These are phyloP conservation scores for Rallus crepitans DNA, from an alignment of 2,797 vertebrate genomes.

Conservation along the genomic window DNA sequence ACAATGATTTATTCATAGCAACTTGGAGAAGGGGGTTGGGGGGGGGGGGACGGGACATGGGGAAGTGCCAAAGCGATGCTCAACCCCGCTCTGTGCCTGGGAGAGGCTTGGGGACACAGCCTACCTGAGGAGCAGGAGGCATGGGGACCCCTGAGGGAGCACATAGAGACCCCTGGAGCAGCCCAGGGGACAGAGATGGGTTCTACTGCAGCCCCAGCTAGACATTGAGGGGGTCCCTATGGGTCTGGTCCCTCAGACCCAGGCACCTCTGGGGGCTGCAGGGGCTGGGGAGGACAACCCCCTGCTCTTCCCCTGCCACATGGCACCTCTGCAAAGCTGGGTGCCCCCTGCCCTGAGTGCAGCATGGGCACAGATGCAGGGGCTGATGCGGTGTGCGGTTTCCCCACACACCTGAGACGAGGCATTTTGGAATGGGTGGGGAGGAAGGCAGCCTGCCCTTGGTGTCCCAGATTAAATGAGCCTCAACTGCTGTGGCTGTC, in stretches of 20 bases:
- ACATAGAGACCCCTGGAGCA: background rate
- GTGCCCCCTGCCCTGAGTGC: background rate
- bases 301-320: background rate
- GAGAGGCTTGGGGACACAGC: background rate
- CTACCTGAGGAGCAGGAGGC: background rate
- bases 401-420: fast-evolving
- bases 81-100: background rate
- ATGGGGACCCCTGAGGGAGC: background rate
- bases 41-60: background rate
- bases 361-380: background rate
- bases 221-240: fast-evolving
- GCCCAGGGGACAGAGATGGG: background rate
- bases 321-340: background rate
- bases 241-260: background rate
- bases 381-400: fast-evolving
- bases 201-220: fast-evolving
- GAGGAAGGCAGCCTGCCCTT: background rate
- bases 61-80: background rate
- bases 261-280: background rate
- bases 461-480: background rate
- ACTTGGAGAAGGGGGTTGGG: background rate
- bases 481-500: background rate
- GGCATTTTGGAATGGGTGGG: background rate
- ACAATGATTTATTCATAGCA: conserved; percentile 81
- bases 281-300: background rate